phyloP scores from a whole-genome alignment of 2,888 invertebrate genomes.

The Dermolepida albohirtum region DNA sequence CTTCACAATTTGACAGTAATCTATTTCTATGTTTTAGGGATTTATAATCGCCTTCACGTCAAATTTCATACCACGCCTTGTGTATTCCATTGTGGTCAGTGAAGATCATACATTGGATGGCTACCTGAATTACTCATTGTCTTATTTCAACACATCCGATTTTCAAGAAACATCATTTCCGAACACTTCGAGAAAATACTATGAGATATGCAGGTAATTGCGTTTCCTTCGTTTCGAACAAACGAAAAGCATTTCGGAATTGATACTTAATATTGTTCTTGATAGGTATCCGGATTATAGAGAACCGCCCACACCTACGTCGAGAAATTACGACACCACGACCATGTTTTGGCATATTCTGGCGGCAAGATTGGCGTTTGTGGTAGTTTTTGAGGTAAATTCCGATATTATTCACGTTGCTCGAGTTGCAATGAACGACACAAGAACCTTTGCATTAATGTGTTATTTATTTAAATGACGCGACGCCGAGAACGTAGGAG shows the following conservation, averaged over 20 bases:
- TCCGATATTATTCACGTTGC: constrained; percentile 51
- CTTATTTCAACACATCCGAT: constrained; percentile 78
- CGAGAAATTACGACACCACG: constrained; percentile 74
- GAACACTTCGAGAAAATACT: constrained; percentile 59
- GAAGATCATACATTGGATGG: constrained; percentile 74
- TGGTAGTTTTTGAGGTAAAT: constrained; percentile 96
- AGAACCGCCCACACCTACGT: constrained; percentile 71
- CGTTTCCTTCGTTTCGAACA: constrained; percentile 1
- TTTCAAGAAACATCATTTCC: constrained; percentile 67
- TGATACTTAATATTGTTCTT: constrained; percentile 22
- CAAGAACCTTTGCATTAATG: too few species aligned
- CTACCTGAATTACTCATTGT: constrained; percentile 83
- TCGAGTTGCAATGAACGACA: too few species aligned
- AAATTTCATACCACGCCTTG: constrained; percentile 92
- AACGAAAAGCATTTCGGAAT: constrained; percentile 12
- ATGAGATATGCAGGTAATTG: constrained; percentile 73
- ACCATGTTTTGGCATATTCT: constrained; percentile 91
- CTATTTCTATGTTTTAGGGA: constrained; percentile 72
- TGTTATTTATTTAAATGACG: too few species aligned
- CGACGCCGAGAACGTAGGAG: too few species aligned
- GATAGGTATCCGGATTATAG: constrained; percentile 88
- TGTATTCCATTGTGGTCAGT: constrained; percentile 76
- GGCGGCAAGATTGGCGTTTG: constrained; percentile 89
- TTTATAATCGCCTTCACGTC: constrained; percentile 98
- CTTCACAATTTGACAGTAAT: too few species aligned